Evolutionary conservation across 2,888 invertebrate genomes (phyloP).

Genomic region (Tribolium freemani): DNA sequence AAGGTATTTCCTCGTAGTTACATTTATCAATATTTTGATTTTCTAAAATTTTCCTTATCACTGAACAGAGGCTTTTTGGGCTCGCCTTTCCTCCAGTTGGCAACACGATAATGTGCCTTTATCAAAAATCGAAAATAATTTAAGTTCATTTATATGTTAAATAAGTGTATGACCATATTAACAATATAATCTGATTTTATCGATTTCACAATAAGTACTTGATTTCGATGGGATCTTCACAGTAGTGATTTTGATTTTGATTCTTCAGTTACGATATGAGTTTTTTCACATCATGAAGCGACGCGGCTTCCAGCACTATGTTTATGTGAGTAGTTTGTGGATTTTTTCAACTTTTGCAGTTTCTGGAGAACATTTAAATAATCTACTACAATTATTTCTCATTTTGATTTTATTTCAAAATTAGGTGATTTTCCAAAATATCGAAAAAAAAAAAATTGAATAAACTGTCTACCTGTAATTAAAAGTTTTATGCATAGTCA

Average conservation of each 20-base stretch:
- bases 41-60: background rate
- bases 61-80: too few relatives aligned
- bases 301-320: constrained; percentile 20
- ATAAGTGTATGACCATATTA: background rate
- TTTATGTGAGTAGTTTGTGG: constrained; percentile 22
- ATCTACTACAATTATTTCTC: too few relatives aligned
- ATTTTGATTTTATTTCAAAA: too few relatives aligned
- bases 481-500: background rate
- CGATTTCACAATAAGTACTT: constrained; percentile 1
- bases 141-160: constrained; percentile 3
- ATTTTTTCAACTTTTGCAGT: background rate
- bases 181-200: constrained; percentile 11
- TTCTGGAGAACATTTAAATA: too few relatives aligned
- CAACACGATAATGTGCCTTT: background rate
- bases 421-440: too few relatives aligned
- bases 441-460: too few relatives aligned
- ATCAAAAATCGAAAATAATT: constrained; percentile 11
- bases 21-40: background rate
- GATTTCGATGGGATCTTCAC: background rate
- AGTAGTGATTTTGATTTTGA: constrained; percentile 1
- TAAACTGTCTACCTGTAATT: too few relatives aligned
- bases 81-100: background rate
- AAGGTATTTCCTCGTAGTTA: background rate
- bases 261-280: background rate
- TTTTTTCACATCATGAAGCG: constrained; percentile 9